Percentiles rank a stretch among this genome's conserved stretches.
These are phyloP conservation scores for Naso thynnoides DNA, from an alignment of 2,797 vertebrate genomes.

Conservation along the genomic window DNA sequence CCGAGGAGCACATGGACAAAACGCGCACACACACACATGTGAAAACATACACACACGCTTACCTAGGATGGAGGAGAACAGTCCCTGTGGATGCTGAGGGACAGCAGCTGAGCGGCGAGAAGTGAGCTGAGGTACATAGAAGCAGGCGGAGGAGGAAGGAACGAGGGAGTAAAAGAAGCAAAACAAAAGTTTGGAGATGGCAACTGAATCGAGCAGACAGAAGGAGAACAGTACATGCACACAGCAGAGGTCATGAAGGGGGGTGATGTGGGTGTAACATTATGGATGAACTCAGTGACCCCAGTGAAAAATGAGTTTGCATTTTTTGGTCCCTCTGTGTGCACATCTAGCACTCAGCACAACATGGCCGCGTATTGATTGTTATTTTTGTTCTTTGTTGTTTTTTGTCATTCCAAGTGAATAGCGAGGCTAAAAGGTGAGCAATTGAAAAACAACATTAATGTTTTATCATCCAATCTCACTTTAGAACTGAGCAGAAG, in stretches of 20 bases:
- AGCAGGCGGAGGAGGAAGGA: conserved; percentile 4
- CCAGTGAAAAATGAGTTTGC: conserved; percentile 20
- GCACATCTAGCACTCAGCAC: conserved; percentile 49
- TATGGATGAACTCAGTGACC: conserved; percentile 39
- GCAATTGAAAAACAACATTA: conserved; percentile 82
- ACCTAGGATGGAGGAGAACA: conserved; percentile 63
- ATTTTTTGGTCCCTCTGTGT: conserved; percentile 13
- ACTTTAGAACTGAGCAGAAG: conserved; percentile 44
- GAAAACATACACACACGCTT: conserved; percentile 24
- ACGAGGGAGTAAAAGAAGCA: neutral
- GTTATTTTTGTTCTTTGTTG: conserved; percentile 44
- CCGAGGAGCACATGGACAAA: conserved; percentile 77
- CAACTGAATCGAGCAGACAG: conserved; percentile 9
- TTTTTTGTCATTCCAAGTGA: conserved; percentile 61
- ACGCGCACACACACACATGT: conserved; percentile 47
- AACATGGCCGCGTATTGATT: conserved; percentile 73
- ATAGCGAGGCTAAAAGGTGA: conserved; percentile 70
- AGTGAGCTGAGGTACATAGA: conserved; percentile 42
- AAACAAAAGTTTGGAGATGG: conserved; percentile 25
- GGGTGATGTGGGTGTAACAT: conserved; percentile 30
- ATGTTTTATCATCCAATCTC: conserved; percentile 83
- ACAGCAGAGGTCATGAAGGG: conserved; percentile 18
- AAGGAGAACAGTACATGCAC: conserved; percentile 10
- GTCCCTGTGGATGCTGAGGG: conserved; percentile 59
- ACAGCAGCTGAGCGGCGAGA: conserved; percentile 59